Base-by-base conservation (phyloP, 2,113 vertebrate species). In the Neopipo cinnamomea region DNA sequence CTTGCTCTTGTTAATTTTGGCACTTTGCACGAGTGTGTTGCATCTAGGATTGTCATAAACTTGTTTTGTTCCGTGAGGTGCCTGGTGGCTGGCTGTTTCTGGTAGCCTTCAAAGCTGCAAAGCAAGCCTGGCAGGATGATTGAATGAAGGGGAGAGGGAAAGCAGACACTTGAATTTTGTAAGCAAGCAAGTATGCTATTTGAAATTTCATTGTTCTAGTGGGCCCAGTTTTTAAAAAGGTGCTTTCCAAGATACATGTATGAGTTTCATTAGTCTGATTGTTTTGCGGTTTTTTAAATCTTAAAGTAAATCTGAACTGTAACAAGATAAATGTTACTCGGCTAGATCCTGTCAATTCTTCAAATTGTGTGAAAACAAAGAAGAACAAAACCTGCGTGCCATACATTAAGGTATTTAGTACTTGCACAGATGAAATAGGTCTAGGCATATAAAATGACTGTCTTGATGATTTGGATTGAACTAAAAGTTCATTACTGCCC, bases 1-100 rank as follows among this genome's bases (percentile, higher is more conserved):
- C 89, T 13, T 33, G 68, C 83, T 77, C 5, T 56, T 3, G 84
- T 82, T 76, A 22, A 65, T 85, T 91, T 33, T 85, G 85, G 81
- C 80, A 28, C 52, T 42, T 14, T 0, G 1, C 18, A 3, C 0
- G 1, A 49, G 49, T 6, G 66, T 14, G 56, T 47, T 23, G 39
- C 24, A 1, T 55, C 68, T 37, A 6, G n/a, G 52, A 4, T 12
- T 75, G 89, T 30, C 53, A 8, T 5, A 2, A 67, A n/a, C 53
- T 65, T 4, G 14, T 56, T 66, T 14, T 61, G 85, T 18, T 73
- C 62, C 3, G 10, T 0, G 13, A 61, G 61, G 44, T 67, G 91
- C 61, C 61, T 6, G 0, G 25, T 63, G 76, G 23, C 68, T 78
- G 50, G 35, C 3, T 78, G 68, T 24, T 80, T 53, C 74, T 81